A percentile compares a stretch with the other conserved stretches of the same genome.
phyloP scores from a whole-genome alignment of 1,140 invertebrate genomes.

The Lethocerus indicus region DNA sequence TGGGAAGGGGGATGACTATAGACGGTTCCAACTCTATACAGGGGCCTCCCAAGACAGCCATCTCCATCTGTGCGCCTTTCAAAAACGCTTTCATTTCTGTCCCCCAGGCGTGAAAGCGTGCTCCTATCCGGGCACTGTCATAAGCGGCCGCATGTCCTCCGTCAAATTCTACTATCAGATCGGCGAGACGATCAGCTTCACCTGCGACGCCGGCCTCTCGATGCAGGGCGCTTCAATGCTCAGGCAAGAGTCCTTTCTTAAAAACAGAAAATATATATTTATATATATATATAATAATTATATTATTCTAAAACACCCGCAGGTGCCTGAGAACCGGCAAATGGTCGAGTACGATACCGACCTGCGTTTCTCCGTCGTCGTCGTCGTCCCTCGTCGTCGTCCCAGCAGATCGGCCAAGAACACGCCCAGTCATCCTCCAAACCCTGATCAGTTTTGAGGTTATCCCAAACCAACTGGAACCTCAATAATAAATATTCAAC shows the following conservation, averaged over 20 bases:
- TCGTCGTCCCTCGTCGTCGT: neutral
- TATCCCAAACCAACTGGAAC: neutral
- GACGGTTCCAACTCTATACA: too few relatives aligned
- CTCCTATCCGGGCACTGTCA: slow-evolving; percentile 68
- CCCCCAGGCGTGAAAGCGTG: slow-evolving; percentile 55
- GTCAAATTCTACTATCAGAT: slow-evolving; percentile 77
- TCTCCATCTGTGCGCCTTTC: neutral
- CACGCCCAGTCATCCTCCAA: neutral
- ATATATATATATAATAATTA: neutral
- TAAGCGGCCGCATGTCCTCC: slow-evolving; percentile 64
- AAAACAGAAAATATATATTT: neutral
- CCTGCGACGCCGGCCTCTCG: slow-evolving; percentile 56
- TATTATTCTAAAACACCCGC: neutral
- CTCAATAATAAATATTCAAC: too few relatives aligned
- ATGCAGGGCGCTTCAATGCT: slow-evolving; percentile 56
- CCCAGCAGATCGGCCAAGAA: neutral
- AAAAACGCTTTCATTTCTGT: neutral
- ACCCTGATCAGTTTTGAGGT: neutral
- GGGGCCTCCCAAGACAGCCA: too few relatives aligned
- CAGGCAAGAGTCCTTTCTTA: neutral
- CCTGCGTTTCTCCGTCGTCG: slow-evolving; percentile 31
- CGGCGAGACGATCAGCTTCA: slow-evolving; percentile 68
- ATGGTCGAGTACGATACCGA: slow-evolving; percentile 70
- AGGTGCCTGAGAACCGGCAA: slow-evolving; percentile 62
- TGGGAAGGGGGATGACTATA: too few relatives aligned